Evolutionary conservation across 1,140 invertebrate species (phyloP), one percentile per base, ranked within the genome.

Genomic region (Leguminivora glycinivorella): DNA sequence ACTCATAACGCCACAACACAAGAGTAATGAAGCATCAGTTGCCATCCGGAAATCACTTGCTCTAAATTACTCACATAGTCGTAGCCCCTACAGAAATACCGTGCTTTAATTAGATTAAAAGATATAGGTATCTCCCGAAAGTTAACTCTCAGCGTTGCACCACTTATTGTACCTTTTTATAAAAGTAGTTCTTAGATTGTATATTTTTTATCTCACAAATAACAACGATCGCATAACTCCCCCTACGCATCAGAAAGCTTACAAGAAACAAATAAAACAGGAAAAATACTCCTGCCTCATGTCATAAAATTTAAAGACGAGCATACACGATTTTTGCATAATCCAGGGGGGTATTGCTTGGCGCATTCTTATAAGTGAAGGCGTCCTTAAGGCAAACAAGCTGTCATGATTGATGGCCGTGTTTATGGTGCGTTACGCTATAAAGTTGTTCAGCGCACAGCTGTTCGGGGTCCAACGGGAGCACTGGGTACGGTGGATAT

Each of bases 321-420:
- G 25, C 58, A 29, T 63, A 63, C 58, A 63, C 58, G 58, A 63
- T 25, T 63, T 63, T 63, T 63, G 58, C 58, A 63, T 63, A 63
- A 63, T 63, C 58, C 58, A 34, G 19, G 10, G 5, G n/a, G 17
- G n/a, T 63, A 63, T 29, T 29, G 58, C 26, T 6, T n/a, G 58
- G 58, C 58, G 58, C 58, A 31, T 63, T 63, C 34, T 63, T 63
- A 63, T 29, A 63, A 63, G 58, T 63, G 29, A 63, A 63, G 58
- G 58, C 58, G 43, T 63, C 26, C 58, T 63, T 63, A 63, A 63
- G 1, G 58, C 58, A 63, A 63, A 63, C 58, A 63, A 34, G 58
- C 58, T n/a, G 25, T 29, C 58, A 63, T 63, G 58, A 63, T 63
- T 63, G 58, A 63, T 63, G 58, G 29, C 58, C 34, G 58, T 63